A percentile compares a stretch with the other conserved stretches of the same genome.
These are phyloP conservation scores for Gymnarchus niloticus DNA, from an alignment of 2,113 vertebrate genomes.

Conservation along the genomic window DNA sequence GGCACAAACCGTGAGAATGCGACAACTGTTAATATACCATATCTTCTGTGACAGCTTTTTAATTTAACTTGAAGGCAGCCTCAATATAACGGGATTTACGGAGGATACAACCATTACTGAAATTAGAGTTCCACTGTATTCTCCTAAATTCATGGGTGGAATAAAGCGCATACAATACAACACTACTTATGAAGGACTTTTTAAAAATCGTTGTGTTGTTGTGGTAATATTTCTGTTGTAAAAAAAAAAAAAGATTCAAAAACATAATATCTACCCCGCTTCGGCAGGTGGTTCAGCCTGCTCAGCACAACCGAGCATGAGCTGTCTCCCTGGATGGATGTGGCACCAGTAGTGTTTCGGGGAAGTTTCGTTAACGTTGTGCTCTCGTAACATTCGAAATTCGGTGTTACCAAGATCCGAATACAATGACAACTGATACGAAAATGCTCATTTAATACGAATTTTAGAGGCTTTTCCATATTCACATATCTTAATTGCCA, in stretches of 20 bases:
- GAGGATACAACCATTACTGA: not conserved
- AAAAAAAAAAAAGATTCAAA: not conserved
- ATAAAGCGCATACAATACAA: not conserved
- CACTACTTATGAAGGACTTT: not conserved
- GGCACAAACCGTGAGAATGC: not conserved
- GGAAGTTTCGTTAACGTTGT: slow-evolving; percentile 13
- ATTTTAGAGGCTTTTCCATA: not conserved
- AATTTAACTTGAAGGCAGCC: slow-evolving; percentile 7
- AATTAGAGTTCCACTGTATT: not conserved
- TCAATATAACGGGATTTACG: not conserved
- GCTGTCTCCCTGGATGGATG: not conserved
- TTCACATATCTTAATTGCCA: not conserved
- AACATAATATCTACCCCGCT: not conserved
- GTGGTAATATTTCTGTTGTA: not conserved
- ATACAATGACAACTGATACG: not conserved
- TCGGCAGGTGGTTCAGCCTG: slow-evolving; percentile 12
- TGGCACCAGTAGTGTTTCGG: not conserved
- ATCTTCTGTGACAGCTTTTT: not conserved
- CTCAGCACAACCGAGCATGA: not conserved
- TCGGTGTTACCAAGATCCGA: not conserved
- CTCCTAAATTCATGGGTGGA: not conserved
- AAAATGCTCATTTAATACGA: not conserved
- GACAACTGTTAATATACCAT: not conserved
- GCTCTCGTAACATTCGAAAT: not conserved
- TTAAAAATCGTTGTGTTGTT: not conserved